A percentile compares a stretch with the other conserved stretches of the same genome.
Conservation (phyloP, 2,797 vertebrate genomes). For the Myotis pilosus region DNA sequence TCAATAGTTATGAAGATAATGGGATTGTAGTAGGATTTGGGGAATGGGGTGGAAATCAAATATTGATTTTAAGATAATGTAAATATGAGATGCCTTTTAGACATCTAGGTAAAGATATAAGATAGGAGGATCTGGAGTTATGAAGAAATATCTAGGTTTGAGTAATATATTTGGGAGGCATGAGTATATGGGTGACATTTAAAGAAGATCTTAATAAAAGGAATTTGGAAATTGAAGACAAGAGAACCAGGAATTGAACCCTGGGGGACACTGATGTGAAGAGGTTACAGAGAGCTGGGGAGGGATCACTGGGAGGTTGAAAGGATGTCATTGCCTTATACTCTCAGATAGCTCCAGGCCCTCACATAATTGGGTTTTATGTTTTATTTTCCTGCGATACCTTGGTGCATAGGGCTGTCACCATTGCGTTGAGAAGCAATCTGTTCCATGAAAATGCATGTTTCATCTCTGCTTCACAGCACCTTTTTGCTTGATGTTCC, state of each 20-base stretch:
- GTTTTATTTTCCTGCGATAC: neutral
- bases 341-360: neutral
- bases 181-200: neutral
- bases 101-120: neutral
- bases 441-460: neutral
- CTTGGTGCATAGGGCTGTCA: neutral
- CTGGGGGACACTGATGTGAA: rapidly evolving
- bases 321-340: neutral
- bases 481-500: neutral
- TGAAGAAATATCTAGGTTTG: neutral
- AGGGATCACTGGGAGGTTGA: neutral
- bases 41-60: neutral
- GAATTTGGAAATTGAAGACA: neutral
- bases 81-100: neutral
- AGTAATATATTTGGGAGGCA: neutral
- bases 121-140: neutral
- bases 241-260: neutral
- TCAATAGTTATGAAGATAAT: neutral
- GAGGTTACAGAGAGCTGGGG: neutral
- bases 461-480: neutral
- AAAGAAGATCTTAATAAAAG: neutral
- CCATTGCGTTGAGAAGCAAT: neutral
- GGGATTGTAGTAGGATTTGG: neutral
- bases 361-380: neutral
- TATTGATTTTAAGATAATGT: neutral